Base-by-base conservation (phyloP, 2,888 invertebrate genomes). In the Conistra vaccinii region DNA sequence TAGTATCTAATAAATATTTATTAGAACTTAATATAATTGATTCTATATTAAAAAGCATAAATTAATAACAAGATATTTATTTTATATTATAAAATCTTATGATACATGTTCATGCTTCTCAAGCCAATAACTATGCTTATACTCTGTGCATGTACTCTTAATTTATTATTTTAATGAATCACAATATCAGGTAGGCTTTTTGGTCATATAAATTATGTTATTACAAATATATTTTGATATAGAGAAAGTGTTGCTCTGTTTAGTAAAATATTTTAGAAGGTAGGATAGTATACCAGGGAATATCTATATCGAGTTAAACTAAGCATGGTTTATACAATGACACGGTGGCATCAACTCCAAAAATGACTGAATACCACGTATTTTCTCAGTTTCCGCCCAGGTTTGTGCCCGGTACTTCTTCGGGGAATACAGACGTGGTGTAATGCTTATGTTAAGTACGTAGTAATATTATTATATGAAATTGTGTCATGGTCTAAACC, bases 111-210 rank as follows among this genome's bases (percentile, higher is more conserved):
- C 71, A 84, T 77, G 87, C 85, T 86, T 86, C 76, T 73, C 66
- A 87, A 88, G 87, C 87, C 72, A 63, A 63, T 74, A 73, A 67
- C 78, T 85, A 81, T 66, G 76, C 71, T 73, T 81, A 76, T 70
- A 76, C 72, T 85, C 70, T 86, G 84, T 86, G 84, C 86, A 80
- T 75, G 76, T 73, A 78, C 45, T 73, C 76, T 72, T 83, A 77
- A 69, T 84, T 76, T 78, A 82, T 76, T 81, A 81, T 81, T 81
- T 61, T 84, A 87, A 81, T 88, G 84, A 88, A 87, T 89, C 88
- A 89, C 88, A 89, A 86, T 89, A 76, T 81, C 58, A 73, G 81
- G 75, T 81, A 85, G 85, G 87, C 86, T 75, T 73, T 63, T 84
- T 84, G 86, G 86, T 86, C 80, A 60, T 83, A 69, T 61, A 67